Percentiles rank a stretch among this genome's conserved stretches.
Conservation (phyloP, 2,797 vertebrate genomes). For the Platyrinchus mystaceus region DNA sequence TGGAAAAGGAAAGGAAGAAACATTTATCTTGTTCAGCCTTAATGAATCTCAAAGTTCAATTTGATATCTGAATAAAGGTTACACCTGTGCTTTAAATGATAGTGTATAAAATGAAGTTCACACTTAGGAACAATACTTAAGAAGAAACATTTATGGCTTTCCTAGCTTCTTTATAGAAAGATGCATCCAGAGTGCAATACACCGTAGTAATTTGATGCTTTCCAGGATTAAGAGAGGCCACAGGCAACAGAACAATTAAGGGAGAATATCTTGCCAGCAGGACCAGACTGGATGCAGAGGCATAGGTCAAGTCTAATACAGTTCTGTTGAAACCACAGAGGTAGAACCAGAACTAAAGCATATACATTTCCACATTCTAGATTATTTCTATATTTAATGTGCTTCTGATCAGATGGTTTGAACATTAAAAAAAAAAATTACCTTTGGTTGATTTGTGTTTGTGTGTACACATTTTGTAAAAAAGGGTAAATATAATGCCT, state of each 20-base stretch:
- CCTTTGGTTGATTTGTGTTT: not conserved
- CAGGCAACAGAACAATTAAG: not conserved
- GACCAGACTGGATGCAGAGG: not conserved
- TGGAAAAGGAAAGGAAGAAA: not conserved
- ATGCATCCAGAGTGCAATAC: not conserved
- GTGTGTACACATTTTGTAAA: not conserved
- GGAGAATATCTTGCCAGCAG: fast-evolving
- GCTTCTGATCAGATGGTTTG: not conserved
- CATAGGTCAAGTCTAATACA: fast-evolving
- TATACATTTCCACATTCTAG: not conserved
- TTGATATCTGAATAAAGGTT: constrained; percentile 1
- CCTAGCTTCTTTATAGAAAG: not conserved
- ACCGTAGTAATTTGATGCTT: not conserved
- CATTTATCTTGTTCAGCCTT: not conserved
- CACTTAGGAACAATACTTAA: not conserved
- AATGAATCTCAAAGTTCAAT: not conserved
- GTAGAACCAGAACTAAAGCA: not conserved
- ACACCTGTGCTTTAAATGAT: not conserved
- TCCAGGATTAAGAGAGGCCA: not conserved
- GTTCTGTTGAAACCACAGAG: not conserved
- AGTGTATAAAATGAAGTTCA: not conserved
- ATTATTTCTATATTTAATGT: not conserved
- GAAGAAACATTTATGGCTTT: not conserved
- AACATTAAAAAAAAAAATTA: not conserved
- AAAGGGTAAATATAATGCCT: fast-evolving